Percentiles rank a stretch among this genome's conserved stretches.
Conservation (phyloP, 2,113 vertebrate genomes). For the Callipepla squamata region DNA sequence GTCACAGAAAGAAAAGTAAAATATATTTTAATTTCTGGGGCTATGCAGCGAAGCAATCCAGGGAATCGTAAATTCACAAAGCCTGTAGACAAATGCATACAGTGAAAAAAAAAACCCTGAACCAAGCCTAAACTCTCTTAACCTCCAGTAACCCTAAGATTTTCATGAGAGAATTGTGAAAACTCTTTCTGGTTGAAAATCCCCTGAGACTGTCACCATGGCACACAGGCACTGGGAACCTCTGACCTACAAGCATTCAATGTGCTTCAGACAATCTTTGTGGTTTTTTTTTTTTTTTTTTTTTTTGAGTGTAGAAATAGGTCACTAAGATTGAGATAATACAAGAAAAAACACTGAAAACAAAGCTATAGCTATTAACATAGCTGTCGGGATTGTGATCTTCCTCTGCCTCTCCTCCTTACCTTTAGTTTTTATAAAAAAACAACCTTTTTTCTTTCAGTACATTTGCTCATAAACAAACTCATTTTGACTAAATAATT, state of each 20-base stretch:
- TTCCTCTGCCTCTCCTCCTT: neutral
- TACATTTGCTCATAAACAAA: constrained; percentile 50
- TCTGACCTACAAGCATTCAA: constrained; percentile 59
- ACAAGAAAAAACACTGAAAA: constrained; percentile 41
- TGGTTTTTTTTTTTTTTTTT: neutral
- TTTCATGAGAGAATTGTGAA: constrained; percentile 31
- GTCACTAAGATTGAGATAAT: constrained; percentile 39
- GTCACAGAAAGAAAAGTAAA: constrained; percentile 77
- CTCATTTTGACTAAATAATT: constrained; percentile 62
- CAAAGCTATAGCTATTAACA: constrained; percentile 14
- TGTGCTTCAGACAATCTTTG: neutral
- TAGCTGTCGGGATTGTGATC: neutral
- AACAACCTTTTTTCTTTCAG: neutral
- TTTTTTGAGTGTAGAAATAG: constrained; percentile 30
- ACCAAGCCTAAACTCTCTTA: neutral
- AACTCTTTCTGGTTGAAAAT: constrained; percentile 42
- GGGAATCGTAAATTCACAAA: constrained; percentile 69
- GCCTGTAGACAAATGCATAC: constrained; percentile 35
- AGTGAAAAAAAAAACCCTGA: neutral
- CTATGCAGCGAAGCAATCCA: constrained; percentile 68
- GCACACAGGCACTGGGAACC: neutral
- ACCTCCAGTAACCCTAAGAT: neutral
- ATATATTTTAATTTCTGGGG: constrained; percentile 80
- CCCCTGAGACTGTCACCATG: constrained; percentile 30
- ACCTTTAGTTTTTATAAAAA: constrained; percentile 28